A percentile compares a stretch with the other conserved stretches of the same genome.
Evolutionary conservation across 2,888 invertebrate species (phyloP).

Genomic region (Schizotus pectinicornis): DNA sequence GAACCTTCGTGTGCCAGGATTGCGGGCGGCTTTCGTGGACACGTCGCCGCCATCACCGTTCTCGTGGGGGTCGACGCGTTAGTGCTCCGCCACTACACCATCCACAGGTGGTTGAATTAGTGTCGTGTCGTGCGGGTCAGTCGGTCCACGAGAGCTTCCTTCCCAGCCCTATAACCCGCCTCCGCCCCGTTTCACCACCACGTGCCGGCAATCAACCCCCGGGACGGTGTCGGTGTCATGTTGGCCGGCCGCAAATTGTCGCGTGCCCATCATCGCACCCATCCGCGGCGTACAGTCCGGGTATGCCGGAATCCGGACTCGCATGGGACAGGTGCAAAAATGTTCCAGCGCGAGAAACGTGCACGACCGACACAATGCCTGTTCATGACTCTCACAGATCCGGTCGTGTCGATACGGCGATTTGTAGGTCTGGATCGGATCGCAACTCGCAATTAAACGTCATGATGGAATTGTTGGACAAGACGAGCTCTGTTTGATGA

Average conservation of each 20-base stretch:
- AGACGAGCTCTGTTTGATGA: conserved; percentile 37
- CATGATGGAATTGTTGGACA: conserved; percentile 51
- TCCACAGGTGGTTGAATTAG: conserved; percentile 51
- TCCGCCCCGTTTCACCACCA: background rate
- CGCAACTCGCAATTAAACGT: conserved; percentile 52
- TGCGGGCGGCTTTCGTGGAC: too few species aligned
- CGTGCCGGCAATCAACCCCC: conserved; percentile 17
- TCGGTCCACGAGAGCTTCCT: conserved; percentile 29
- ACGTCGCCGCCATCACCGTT: too few species aligned
- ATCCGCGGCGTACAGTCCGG: too few species aligned
- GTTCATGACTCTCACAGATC: conserved; percentile 36
- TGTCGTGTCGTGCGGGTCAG: conserved; percentile 44
- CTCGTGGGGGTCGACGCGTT: conserved; percentile 17
- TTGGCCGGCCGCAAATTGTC: conserved; percentile 18
- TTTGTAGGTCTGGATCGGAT: conserved; percentile 53
- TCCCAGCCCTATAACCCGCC: conserved; percentile 1
- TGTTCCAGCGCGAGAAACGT: conserved; percentile 1
- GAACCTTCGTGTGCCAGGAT: too few species aligned
- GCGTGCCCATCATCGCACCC: background rate
- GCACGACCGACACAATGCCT: conserved; percentile 33
- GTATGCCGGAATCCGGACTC: too few species aligned
- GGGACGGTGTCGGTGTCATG: conserved; percentile 9
- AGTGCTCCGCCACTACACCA: conserved; percentile 26
- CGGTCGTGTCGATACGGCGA: conserved; percentile 45
- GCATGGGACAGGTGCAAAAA: conserved; percentile 18